Conservation (phyloP, 2,113 vertebrate species). For the Macaca mulatta region DNA sequence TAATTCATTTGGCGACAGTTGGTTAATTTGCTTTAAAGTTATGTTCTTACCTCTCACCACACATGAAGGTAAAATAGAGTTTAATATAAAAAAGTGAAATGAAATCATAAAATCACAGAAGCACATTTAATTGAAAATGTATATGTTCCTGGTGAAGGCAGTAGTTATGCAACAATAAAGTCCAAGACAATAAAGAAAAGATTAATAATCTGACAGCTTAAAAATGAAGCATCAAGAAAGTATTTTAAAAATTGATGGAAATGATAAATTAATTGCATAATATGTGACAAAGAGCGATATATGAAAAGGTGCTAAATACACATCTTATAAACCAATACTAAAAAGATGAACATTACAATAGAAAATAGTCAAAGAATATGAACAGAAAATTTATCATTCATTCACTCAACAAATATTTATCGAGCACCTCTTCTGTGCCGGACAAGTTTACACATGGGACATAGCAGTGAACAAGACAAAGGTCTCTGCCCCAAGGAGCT, state of each 20-base stretch:
- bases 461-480: background rate
- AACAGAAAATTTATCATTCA: background rate
- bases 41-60: background rate
- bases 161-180: background rate
- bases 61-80: background rate
- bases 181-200: background rate
- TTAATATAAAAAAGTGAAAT: background rate
- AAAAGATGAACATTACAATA: background rate
- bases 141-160: background rate
- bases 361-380: background rate
- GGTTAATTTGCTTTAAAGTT: background rate
- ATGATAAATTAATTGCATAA: background rate
- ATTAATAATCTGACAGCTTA: background rate
- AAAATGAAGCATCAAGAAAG: background rate
- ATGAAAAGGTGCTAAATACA: background rate
- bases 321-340: background rate
- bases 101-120: slow-evolving; percentile 15
- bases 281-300: background rate
- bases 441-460: background rate
- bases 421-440: background rate
- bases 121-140: background rate
- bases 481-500: background rate
- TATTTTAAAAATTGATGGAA: background rate
- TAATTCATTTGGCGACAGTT: background rate
- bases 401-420: background rate